Percentiles rank a stretch among this genome's conserved stretches.
Conservation (phyloP, 2,113 vertebrate species). For the Perccottus glenii region DNA sequence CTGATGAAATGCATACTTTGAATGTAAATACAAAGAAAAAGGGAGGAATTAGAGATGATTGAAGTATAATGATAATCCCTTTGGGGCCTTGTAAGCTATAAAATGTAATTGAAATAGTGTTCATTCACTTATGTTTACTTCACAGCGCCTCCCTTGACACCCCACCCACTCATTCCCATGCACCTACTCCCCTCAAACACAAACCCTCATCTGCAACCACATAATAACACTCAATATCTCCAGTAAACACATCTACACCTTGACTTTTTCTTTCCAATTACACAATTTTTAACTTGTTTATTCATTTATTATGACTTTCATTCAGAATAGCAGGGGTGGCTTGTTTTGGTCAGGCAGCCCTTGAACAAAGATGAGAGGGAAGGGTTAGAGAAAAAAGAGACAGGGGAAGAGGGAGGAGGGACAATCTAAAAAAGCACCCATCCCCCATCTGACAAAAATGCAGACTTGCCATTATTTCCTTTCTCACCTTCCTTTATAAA, state of each 20-base stretch:
- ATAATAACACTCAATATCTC: slow-evolving; percentile 20
- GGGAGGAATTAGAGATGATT: neutral
- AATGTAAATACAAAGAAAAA: neutral
- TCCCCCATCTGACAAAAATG: slow-evolving; percentile 61
- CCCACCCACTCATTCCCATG: slow-evolving; percentile 38
- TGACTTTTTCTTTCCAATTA: slow-evolving; percentile 1
- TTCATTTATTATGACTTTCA: slow-evolving; percentile 37
- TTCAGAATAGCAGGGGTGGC: slow-evolving; percentile 25
- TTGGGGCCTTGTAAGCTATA: slow-evolving; percentile 1
- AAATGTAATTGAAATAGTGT: slow-evolving; percentile 9
- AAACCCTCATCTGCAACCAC: slow-evolving; percentile 1
- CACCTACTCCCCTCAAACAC: neutral
- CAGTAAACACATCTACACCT: neutral
- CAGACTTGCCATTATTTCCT: slow-evolving; percentile 70
- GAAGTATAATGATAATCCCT: neutral
- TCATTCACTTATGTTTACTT: slow-evolving; percentile 24
- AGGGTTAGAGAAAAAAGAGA: slow-evolving; percentile 54
- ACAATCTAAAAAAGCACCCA: slow-evolving; percentile 65
- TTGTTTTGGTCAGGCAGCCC: slow-evolving; percentile 52
- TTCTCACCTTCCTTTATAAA: slow-evolving; percentile 56
- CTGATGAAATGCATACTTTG: neutral
- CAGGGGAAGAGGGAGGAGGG: slow-evolving; percentile 72
- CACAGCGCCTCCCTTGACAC: slow-evolving; percentile 31
- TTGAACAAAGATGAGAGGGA: slow-evolving; percentile 72
- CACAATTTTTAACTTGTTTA: slow-evolving; percentile 43